Percentiles rank a stretch among this genome's conserved stretches.
phyloP scores from a whole-genome alignment of 2,113 vertebrate genomes.

The Brachyhypopomus occidentalis region DNA sequence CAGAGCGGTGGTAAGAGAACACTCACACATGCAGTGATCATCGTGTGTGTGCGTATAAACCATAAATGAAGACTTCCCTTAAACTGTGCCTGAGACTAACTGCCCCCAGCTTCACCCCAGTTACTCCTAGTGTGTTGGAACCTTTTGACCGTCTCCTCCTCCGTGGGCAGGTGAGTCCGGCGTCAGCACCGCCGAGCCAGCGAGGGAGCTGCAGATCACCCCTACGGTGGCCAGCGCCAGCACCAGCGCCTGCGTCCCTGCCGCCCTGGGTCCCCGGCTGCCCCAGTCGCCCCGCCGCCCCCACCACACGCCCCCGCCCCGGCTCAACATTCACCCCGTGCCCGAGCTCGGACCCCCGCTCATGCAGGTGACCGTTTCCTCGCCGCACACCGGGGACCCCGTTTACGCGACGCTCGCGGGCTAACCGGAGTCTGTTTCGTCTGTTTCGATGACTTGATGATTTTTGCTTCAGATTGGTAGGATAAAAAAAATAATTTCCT shows the following conservation, averaged over 20 bases:
- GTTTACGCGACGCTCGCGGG: too few species aligned
- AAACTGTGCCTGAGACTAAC: too few species aligned
- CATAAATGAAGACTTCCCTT: too few species aligned
- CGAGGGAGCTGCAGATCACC: conserved; percentile 76
- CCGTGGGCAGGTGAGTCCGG: conserved; percentile 78
- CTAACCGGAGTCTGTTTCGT: too few species aligned
- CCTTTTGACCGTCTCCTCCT: too few species aligned
- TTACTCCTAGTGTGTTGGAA: too few species aligned
- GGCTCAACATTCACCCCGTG: conserved; percentile 92
- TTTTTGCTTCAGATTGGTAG: too few species aligned
- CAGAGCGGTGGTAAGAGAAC: conserved; percentile 80
- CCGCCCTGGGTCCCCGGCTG: conserved; percentile 79
- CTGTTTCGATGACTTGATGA: too few species aligned
- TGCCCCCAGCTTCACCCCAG: too few species aligned
- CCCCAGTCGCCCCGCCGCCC: conserved; percentile 86
- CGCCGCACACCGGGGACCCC: too few species aligned
- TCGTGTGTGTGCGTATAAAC: too few species aligned
- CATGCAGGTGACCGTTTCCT: conserved; percentile 77
- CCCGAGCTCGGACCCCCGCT: conserved; percentile 90
- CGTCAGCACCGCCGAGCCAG: conserved; percentile 70
- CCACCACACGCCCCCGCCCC: conserved; percentile 86
- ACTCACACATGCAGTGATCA: not conserved
- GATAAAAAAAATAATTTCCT: too few species aligned
- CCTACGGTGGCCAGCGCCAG: conserved; percentile 65
- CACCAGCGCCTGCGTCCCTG: conserved; percentile 65